Evolutionary conservation across 1,140 invertebrate species (phyloP), one percentile per base, ranked within the genome.

Genomic region (Brachionus asplanchnoidis): DNA sequence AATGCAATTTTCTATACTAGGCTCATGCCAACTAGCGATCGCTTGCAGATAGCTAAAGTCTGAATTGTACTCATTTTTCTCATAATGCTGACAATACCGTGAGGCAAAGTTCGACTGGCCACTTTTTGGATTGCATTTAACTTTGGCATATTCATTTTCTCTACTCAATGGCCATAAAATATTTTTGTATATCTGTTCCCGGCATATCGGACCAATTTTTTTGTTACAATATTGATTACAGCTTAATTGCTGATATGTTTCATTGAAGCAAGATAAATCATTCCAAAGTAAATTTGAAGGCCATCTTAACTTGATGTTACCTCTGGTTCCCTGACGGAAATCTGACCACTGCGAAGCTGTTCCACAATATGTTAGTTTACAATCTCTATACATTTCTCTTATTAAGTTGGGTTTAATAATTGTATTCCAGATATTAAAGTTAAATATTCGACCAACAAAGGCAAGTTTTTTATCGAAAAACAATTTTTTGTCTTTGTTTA

Each of bases 321-420:
- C 90, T 40, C 89, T 85, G 0, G 89, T 90, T 8, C 89, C 90
- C 44, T 87, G 86, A 14, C 89, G 85, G 75, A 90, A 89, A 83
- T 90, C 88, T 23, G 88, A 88, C 90, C 90, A 90, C 84, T 89
- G 87, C 9, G 89, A 87, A 1, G 87, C 89, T 84, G 88, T 88
- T 42, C 90, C 90, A 85, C 89, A 90, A 70, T 88, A 87, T 86
- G 87, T 88, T 32, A 89, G 86, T 3, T 85, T 88, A 86, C 89
- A 90, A 17, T 89, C 88, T n/a, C 53, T 65, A 28, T 86, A 87
- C 36, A 86, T 5, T 40, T 80, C 28, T 46, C 78, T 20, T 17
- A 89, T 86, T 46, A 87, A 87, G 2, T 85, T 36, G 14, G 70
- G 7, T 2, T 50, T 86, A 84, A 88, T 79, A 14, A 86, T 86